Conservation (phyloP, 1,140 invertebrate genomes). For the Panagrolaimus sp. region DNA sequence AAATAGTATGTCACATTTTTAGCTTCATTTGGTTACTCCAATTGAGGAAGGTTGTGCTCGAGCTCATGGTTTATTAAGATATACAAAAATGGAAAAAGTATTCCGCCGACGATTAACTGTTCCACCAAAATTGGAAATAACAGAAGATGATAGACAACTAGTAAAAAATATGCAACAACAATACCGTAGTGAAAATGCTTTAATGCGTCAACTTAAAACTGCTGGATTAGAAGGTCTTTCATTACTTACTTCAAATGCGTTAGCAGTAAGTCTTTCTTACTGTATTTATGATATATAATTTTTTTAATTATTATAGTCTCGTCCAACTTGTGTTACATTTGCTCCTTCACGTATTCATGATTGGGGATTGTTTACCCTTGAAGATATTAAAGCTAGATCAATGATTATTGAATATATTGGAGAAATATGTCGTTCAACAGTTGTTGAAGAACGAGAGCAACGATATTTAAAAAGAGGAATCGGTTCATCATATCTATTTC, state of each 20-base stretch:
- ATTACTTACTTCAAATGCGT: slow-evolving; percentile 15
- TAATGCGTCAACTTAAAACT: not conserved
- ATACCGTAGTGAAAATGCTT: slow-evolving; percentile 11
- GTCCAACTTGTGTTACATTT: slow-evolving; percentile 95
- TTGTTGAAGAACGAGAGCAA: slow-evolving; percentile 87
- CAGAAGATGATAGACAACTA: slow-evolving; percentile 20
- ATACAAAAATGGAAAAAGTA: not conserved
- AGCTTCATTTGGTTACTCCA: not conserved
- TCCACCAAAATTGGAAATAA: not conserved
- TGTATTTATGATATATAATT: not conserved
- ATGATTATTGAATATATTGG: slow-evolving; percentile 99
- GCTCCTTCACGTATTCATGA: slow-evolving; percentile 96
- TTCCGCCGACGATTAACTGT: not conserved
- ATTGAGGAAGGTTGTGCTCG: not conserved
- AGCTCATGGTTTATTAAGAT: not conserved
- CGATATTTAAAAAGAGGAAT: slow-evolving; percentile 93
- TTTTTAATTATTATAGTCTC: slow-evolving; percentile 69
- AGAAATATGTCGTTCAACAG: slow-evolving; percentile 83
- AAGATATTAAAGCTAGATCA: slow-evolving; percentile 82
- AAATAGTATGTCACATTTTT: too few species aligned
- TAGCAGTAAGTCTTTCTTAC: slow-evolving; percentile 16
- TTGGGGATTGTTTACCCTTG: slow-evolving; percentile 97
- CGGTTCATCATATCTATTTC: slow-evolving; percentile 91
- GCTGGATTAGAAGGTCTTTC: not conserved
- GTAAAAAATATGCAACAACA: slow-evolving; percentile 14